Evolutionary conservation across 1,140 invertebrate species (phyloP), one percentile per base, ranked within the genome.

Genomic region (Homarus americanus): DNA sequence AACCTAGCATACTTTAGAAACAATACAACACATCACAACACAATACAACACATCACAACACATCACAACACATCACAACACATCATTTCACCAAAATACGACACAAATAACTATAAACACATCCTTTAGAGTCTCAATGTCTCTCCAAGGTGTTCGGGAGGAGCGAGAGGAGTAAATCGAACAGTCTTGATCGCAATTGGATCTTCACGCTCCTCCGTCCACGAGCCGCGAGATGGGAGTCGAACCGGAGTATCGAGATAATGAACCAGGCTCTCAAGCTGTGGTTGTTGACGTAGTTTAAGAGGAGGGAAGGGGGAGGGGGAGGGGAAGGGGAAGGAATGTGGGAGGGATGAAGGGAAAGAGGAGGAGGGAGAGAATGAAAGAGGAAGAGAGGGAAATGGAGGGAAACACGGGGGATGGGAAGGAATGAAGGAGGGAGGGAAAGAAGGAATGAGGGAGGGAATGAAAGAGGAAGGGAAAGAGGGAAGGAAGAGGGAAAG

Each of bases 131-230:
- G 5, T n/a, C n/a, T 49, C 44, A 49, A 15, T 7, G 2, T 17
- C 72, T 36, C 38, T 15, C 44, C 5, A 15, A 49, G 72, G 36
- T 15, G 36, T 32, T 34, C 28, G 34, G 72, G 36, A 15, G 36
- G 28, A 32, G 72, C 32, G 28, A 73, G 72, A 73, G 72, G 36
- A 32, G n/a, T n/a, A 2, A 73, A 73, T 73, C 72, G 72, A 73
- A 73, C 72, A n/a, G 24, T 73, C 72, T 73, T 73, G 36, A 73
- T 73, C 72, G 36, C 24, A 73, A 73, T 73, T 73, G 32, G 72
- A 73, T 73, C 72, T 73, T 73, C 36, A 32, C 72, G 36, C 72
- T 32, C 32, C 34, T 38, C 20, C 75, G 36, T 76, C 41, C 34
- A 76, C 75, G 24, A 17, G 15, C 0, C 41, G 15, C 10, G 75